Evolutionary conservation across 2,888 invertebrate species (phyloP).

Genomic region (Cotesia congregata): DNA sequence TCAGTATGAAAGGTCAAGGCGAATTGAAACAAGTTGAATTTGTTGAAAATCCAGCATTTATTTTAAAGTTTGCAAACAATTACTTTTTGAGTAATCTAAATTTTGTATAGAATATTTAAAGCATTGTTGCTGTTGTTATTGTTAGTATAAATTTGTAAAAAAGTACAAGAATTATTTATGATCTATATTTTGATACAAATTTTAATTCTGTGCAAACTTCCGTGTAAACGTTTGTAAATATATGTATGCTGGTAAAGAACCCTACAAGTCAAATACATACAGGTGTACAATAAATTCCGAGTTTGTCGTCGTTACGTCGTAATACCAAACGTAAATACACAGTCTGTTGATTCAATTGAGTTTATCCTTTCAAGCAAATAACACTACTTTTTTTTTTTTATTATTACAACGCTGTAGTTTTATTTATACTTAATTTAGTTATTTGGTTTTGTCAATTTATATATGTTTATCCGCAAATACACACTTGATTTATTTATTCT

Average conservation of each 20-base stretch:
- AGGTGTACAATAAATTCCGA: constrained; percentile 24
- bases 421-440: constrained; percentile 12
- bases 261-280: constrained; percentile 2
- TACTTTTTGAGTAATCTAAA: background rate
- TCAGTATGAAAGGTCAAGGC: background rate
- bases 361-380: constrained; percentile 2
- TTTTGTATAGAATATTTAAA: background rate
- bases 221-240: background rate
- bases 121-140: background rate
- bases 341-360: constrained; percentile 24
- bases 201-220: background rate
- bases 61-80: background rate
- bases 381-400: background rate
- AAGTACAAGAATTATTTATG: background rate
- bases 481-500: background rate
- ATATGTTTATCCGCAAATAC: background rate
- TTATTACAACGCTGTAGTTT: background rate
- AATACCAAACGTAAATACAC: constrained; percentile 26
- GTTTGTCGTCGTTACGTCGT: constrained; percentile 24
- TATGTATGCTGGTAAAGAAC: background rate
- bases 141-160: too few species aligned
- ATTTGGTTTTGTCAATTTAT: constrained; percentile 13
- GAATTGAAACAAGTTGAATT: background rate
- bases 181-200: background rate
- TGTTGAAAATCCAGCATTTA: background rate